Evolutionary conservation across 2,797 vertebrate species (phyloP), one percentile per base, ranked within the genome.

Genomic region (Sebastolobus alascanus): DNA sequence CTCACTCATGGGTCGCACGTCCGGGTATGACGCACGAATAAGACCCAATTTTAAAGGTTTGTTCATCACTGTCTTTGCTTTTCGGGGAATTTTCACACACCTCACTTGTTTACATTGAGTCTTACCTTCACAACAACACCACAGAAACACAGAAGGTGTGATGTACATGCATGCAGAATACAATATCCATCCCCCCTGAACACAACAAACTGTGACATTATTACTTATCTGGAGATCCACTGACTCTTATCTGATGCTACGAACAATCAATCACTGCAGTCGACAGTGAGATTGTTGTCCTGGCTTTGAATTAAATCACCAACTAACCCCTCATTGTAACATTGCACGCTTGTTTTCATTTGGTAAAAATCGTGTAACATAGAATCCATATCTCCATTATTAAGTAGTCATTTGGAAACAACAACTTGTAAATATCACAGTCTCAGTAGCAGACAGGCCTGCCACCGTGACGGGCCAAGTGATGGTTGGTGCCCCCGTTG

Each of bases 11-110:
- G 98, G 98, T 90, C 97, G 96, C 89, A 99, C 98, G 77, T 99
- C 98, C 1, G 98, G 98, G 67, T 99, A 99, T 84, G 98, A 99
- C 89, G 98, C 98, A 85, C 96, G 98, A 94, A 99, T 99, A 92
- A 96, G 98, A 93, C 98, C 98, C 35, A 99, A 98, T 96, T 99
- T 99, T 93, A 99, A 99, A 99, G 98, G 98, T 98, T 97, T 93
- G 96, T 87, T 78, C 29, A 12, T 55, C 27, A 59, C 8, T 14
- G n/a, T 75, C 1, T 43, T 46, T 38, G 3, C 77, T 11, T 75
- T 52, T 56, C 52, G 8, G 18, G 13, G 9, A 13, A 81, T 72
- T 4, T 22, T 11, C 29, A 35, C 50, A 61, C 54, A 43, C n/a
- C 8, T 37, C 38, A 65, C 67, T 68, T 31, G 31, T 31, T 73